Base-by-base conservation (phyloP, 1,140 invertebrate species). In the Drosophila lini region DNA sequence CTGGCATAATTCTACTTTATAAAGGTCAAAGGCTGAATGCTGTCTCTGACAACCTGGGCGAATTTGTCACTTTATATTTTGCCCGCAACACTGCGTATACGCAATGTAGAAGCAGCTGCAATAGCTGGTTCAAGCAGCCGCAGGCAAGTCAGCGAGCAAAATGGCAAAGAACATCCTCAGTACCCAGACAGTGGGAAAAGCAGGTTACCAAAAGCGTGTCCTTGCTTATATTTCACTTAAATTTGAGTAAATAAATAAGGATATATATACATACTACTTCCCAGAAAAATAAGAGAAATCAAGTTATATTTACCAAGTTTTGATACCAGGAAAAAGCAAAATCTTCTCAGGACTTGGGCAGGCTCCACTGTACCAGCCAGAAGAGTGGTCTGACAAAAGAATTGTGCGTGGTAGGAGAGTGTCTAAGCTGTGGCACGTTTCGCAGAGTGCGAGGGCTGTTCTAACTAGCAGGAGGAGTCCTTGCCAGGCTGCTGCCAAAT, bases 401-500 rank as follows among this genome's bases (percentile, higher is more conserved):
- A 59, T 71, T 47, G 41, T 75, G 78, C 44, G 58, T 80, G 71
- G 57, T 65, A 71, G 57, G 77, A 32, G 58, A 38, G 58, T 64
- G 55, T 42, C 53, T 22, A 45, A 71, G 68, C 44, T 47, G 53
- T 48, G 69, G 69, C 68, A 71, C 68, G 68, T 71, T 71, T 59
- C 31, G 36, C 68, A 32, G 64, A 15, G 50, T 10, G 32, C 19
- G 50, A 55, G 63, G 34, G 41, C 32, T 31, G 28, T 22, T 40
- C 65, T 48, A 71, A 71, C 68, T 71, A 71, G 68, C 68, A 71
- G 68, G 65, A 71, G 68, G 68, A 71, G 52, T 59, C 68, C 68
- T 15, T 69, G 34, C 50, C 15, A 57, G 74, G 61, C 58, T 84
- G 61, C 58, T 84, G 73, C 68, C 80, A 86, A 86, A 86, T 86